Base-by-base conservation (phyloP, 2,888 invertebrate species). In the Zele albiditarsus region DNA sequence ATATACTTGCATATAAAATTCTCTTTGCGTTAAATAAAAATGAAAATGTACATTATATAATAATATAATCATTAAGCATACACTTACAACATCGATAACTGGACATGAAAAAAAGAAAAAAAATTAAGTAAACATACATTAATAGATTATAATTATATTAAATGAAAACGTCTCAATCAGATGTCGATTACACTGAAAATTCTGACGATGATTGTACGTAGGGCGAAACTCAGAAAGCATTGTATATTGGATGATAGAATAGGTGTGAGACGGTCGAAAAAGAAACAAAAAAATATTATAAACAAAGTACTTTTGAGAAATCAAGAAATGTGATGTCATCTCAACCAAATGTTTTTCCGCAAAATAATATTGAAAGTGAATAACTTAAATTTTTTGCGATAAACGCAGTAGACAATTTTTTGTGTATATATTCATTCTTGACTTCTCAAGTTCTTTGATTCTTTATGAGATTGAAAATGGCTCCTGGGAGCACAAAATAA, bases 221-320 rank as follows among this genome's bases (percentile, higher is more conserved):
- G 70, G 38, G 58, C 28, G 28, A 28, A 57, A 71, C 77, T 78
- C 80, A 82, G 81, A 77, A 62, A 78, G 80, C 80, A 84, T 83
- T 84, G 83, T 84, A 83, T 81, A 80, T 20, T 20, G n/a, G n/a
- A 81, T 82, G 82, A 81, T 84, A 82, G 82, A 81, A 79, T 79
- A 82, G 80, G 78, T 82, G 81, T 84, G 84, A 81, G 82, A 78
- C 83, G 84, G 84, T 83, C 82, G 20, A 25, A 76, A 74, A 65
- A 53, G 38, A n/a, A 67, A 63, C 70, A 60, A 72, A 33, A 33
- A 57, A 42, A 31, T 27, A 57, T 67, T 58, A 73, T 63, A 71
- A 71, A 71, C 71, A 71, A 75, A 68, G 77, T 63, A 46, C 75
- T 75, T 25, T 53, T 38, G 68, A 58, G 73, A 71, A 66, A 73